These are phyloP conservation scores for Ichneumoninae sp. DNA, from an alignment of 2,888 invertebrate genomes.

Conservation along the genomic window DNA sequence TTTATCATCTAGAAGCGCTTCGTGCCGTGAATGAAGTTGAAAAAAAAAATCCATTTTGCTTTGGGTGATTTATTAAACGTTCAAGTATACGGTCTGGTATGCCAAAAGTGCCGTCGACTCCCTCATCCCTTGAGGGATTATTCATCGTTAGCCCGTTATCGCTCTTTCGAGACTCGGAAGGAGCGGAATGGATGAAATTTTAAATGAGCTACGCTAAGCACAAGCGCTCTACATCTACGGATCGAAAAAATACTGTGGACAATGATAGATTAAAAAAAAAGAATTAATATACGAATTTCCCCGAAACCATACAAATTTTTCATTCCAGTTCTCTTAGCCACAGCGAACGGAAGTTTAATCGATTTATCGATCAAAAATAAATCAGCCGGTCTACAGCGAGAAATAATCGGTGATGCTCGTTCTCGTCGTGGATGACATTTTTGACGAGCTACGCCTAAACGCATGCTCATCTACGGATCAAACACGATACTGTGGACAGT, in stretches of 20 bases:
- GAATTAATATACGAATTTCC: no score
- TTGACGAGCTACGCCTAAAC: background rate
- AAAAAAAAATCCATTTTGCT: constrained; percentile 38
- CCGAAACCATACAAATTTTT: background rate
- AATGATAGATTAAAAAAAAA: background rate
- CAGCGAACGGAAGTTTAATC: background rate
- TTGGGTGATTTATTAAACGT: constrained; percentile 41
- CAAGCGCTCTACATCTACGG: background rate
- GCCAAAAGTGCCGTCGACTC: constrained; percentile 8
- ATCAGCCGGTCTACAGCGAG: constrained; percentile 9
- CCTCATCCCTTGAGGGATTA: constrained; percentile 34
- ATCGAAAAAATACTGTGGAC: background rate
- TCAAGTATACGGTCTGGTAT: constrained; percentile 7
- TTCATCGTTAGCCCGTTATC: constrained; percentile 25
- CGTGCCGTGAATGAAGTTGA: constrained; percentile 6
- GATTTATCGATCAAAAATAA: background rate
- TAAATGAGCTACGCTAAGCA: background rate
- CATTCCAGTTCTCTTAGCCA: background rate
- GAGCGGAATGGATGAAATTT: constrained; percentile 28
- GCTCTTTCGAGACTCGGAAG: background rate
- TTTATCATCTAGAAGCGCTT: constrained; percentile 21
- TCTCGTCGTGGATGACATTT: constrained; percentile 31
- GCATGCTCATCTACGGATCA: no score
- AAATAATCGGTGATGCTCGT: constrained; percentile 31
- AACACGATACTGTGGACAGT: no score